Evolutionary conservation across 2,888 invertebrate genomes (phyloP), one percentile per base, ranked within the genome.

Genomic region (Rhagonycha lutea): DNA sequence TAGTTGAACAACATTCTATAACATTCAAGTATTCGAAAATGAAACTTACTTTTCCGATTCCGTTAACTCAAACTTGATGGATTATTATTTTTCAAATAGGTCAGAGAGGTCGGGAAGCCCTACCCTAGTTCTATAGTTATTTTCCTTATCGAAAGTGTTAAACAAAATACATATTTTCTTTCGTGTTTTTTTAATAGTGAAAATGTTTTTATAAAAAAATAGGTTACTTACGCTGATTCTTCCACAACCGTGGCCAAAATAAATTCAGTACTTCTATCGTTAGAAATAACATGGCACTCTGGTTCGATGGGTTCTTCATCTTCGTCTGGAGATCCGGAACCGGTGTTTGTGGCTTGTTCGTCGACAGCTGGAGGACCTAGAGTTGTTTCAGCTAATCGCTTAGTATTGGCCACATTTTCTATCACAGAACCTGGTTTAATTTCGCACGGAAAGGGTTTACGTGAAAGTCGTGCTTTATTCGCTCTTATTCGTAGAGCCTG

Each of bases 191-290:
- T 18, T 18, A 2, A 18, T 4, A 26, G 3, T 7, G 24, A 24
- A 24, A 24, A 24, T 24, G 24, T 24, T 4, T 24, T 4, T 4
- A 24, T 24, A 24, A 26, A 4, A 26, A 26, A 26, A 7, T 18
- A 61, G 12, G 63, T 8, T 76, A 92, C 95, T 94, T 91, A 95
- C 95, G 92, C 92, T 71, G 93, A 92, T 89, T 95, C 96, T 86
- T 95, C 95, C 74, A 94, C 93, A 75, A 96, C 96, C 3, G 97
- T 96, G 32, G 96, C 95, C 81, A 97, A 90, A 89, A 97, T 96
- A 86, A 96, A 96, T 85, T 96, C 96, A 1, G 96, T 95, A 80
- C 96, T 96, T 88, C 94, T 95, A 86, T 96, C 96, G 88, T 97
- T 96, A 65, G 95, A 94, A 86, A 96, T 96, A 83, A 96, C 94